These are phyloP conservation scores for Chlorospingus semifuscus DNA, from an alignment of 2,797 vertebrate species.

Conservation along the genomic window DNA sequence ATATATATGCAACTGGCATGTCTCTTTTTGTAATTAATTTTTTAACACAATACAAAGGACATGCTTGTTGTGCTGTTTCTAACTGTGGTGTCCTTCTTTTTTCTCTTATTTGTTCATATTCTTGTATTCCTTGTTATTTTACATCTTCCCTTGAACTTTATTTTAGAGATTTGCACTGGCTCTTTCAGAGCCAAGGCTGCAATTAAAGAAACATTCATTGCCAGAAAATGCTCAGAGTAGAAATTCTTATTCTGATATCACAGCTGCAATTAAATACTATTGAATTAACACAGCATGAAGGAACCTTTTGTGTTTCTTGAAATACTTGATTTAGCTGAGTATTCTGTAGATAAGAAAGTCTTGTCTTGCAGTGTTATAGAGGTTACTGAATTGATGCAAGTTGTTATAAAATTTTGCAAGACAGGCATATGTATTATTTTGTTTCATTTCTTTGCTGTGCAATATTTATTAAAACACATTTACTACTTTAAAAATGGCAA, in stretches of 20 bases:
- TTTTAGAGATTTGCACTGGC: background rate
- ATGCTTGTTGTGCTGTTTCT: background rate
- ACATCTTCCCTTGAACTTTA: background rate
- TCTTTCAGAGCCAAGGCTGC: background rate
- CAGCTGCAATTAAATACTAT: background rate
- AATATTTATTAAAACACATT: background rate
- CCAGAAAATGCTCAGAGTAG: background rate
- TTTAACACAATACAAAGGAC: background rate
- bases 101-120: background rate
- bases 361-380: background rate
- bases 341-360: background rate
- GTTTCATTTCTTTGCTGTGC: background rate
- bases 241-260: background rate
- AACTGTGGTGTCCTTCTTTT: background rate
- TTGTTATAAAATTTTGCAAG: background rate
- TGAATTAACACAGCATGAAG: background rate
- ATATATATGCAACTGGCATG: background rate
- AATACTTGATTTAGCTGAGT: background rate
- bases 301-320: background rate
- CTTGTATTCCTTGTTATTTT: background rate
- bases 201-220: background rate
- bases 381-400: background rate
- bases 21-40: background rate
- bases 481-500: background rate
- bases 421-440: background rate